Conservation (phyloP, 2,888 invertebrate genomes). For the Alitta virens region DNA sequence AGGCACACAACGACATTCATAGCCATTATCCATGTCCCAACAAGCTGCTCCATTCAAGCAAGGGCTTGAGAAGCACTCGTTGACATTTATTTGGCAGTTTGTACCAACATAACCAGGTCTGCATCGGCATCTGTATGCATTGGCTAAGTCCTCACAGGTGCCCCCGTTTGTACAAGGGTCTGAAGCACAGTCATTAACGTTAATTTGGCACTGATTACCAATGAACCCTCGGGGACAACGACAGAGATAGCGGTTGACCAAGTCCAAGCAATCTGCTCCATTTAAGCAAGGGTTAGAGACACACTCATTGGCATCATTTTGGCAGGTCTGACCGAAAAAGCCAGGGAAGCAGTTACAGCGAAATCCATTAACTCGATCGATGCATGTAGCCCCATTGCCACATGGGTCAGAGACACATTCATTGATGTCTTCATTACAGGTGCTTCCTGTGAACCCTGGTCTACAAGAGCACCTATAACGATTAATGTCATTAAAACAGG, state of each 20-base stretch:
- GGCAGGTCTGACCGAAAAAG: slow-evolving; percentile 12
- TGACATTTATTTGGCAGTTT: slow-evolving; percentile 64
- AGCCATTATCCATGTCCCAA: not conserved
- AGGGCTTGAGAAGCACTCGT: slow-evolving; percentile 52
- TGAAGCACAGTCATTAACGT: slow-evolving; percentile 24
- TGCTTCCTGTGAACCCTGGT: slow-evolving; percentile 17
- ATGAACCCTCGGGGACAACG: slow-evolving; percentile 13
- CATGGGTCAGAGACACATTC: slow-evolving; percentile 51
- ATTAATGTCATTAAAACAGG: slow-evolving; percentile 62
- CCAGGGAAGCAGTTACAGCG: slow-evolving; percentile 25
- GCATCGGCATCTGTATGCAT: slow-evolving; percentile 26
- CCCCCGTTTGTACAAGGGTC: slow-evolving; percentile 28
- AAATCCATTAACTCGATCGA: slow-evolving; percentile 35
- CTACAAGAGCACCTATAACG: slow-evolving; percentile 15
- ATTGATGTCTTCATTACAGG: slow-evolving; percentile 28
- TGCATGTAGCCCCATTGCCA: slow-evolving; percentile 58
- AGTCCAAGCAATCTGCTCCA: slow-evolving; percentile 87
- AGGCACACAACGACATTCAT: slow-evolving; percentile 16
- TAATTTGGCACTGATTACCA: slow-evolving; percentile 19
- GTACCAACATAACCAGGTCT: slow-evolving; percentile 24
- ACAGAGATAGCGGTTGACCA: slow-evolving; percentile 49
- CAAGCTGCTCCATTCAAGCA: slow-evolving; percentile 66
- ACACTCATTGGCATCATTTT: slow-evolving; percentile 42
- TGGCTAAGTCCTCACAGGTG: slow-evolving; percentile 28
- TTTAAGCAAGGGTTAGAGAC: slow-evolving; percentile 82